These are phyloP conservation scores for Drosophila nikananu DNA, from an alignment of 1,140 invertebrate species.

Conservation along the genomic window DNA sequence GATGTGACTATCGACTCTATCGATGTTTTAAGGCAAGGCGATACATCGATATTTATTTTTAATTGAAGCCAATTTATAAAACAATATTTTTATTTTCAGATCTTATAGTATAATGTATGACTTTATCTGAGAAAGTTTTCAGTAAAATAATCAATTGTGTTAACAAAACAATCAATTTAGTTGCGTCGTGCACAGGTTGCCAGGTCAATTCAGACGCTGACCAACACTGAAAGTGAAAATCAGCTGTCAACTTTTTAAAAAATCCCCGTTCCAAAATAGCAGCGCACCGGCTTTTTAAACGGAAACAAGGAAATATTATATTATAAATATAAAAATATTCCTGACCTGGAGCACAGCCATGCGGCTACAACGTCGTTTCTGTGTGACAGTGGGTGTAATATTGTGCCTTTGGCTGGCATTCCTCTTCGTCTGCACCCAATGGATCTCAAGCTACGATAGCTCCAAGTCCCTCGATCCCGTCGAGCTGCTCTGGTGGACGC, in stretches of 20 bases:
- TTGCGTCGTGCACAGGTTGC: too few relatives aligned
- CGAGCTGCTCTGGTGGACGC: slow-evolving; percentile 67
- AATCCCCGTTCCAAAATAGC: slow-evolving; percentile 7
- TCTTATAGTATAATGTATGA: too few relatives aligned
- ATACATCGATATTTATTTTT: too few relatives aligned
- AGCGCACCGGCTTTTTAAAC: slow-evolving; percentile 39
- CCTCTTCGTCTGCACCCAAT: not conserved
- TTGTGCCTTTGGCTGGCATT: slow-evolving; percentile 12
- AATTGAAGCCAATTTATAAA: too few relatives aligned
- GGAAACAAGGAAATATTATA: not conserved
- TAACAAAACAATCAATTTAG: too few relatives aligned
- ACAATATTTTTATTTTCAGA: too few relatives aligned
- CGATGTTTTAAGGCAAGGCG: too few relatives aligned
- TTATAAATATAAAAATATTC: not conserved
- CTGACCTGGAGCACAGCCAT: slow-evolving; percentile 14
- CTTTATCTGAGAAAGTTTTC: too few relatives aligned
- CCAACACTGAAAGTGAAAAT: slow-evolving; percentile 14
- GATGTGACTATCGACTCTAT: too few relatives aligned
- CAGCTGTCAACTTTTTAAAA: slow-evolving; percentile 23
- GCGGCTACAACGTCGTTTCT: slow-evolving; percentile 35
- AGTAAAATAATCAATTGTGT: too few relatives aligned
- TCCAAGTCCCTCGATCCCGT: not conserved
- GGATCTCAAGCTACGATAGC: not conserved
- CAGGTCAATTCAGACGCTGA: not conserved
- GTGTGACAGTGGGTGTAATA: not conserved